Base-by-base conservation (phyloP, 2,888 invertebrate species). In the Orthosia incerta region DNA sequence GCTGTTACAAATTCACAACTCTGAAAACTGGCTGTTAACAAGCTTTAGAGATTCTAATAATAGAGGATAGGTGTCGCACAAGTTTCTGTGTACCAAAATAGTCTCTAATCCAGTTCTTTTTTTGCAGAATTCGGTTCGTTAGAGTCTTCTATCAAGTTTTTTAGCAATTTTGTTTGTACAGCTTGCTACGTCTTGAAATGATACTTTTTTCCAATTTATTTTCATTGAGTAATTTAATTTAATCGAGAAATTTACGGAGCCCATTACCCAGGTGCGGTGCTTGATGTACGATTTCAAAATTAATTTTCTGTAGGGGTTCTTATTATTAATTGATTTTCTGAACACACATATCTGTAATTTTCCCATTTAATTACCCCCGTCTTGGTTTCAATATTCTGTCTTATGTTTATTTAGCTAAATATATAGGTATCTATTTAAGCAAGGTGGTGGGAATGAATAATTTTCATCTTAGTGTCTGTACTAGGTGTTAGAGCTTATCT, bases 1-100 rank as follows among this genome's bases (percentile, higher is more conserved):
- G 88, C 23, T 78, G 57, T 61, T 64, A 51, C 20, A 11, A 65
- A 57, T 23, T 66, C 23, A 12, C 1, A 53, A 31, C 13, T 45
- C n/a, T 13, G 18, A 31, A 45, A 20, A 39, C 13, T 45, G 20
- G 7, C 61, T 59, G 15, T 12, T 31, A 16, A 18, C 39, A 13
- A n/a, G 18, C 13, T 59, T 23, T 26, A 46, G 3, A 50, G 45
- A 51, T 70, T 67, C 46, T 31, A 12, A 20, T 1, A 23, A 55
- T 1, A 15, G 16, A 23, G 18, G 9, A 45, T 48, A 89, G 90
- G 87, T 90, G 91, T 84, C 91, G 74, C 76, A 80, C 53, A 20
- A 51, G 31, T 45, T 0, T 15, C 20, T 39, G 31, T 23, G n/a
- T 56, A 26, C 50, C 5, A 56, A 74, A 55, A 48, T 60, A 77